Evolutionary conservation across 2,888 invertebrate genomes (phyloP).

Genomic region (Cenopis cana): DNA sequence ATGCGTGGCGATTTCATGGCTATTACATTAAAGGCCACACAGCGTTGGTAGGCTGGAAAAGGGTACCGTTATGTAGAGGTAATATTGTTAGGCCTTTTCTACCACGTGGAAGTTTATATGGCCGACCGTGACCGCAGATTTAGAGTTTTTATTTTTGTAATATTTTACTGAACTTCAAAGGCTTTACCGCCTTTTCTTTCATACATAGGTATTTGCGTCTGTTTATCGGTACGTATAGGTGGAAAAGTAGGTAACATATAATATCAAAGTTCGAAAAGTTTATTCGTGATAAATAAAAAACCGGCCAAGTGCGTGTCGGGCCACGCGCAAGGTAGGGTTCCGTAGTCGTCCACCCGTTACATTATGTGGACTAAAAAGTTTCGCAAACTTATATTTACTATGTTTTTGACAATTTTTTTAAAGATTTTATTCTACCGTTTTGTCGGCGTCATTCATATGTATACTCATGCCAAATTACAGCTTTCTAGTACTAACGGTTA

Average conservation of each 20-base stretch:
- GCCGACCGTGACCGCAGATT: constrained; percentile 40
- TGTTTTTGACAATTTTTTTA: no score
- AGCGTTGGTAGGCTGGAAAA: neutral
- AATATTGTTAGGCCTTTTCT: constrained; percentile 1
- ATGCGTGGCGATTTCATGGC: constrained; percentile 7
- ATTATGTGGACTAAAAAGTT: no score
- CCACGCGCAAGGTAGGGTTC: no score
- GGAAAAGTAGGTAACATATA: neutral
- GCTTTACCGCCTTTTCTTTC: neutral
- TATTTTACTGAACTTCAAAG: neutral
- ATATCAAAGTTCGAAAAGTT: no score
- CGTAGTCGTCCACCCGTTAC: no score
- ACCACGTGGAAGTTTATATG: neutral
- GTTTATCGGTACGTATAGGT: neutral
- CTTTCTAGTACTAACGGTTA: no score
- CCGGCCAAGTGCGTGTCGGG: no score
- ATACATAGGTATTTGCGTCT: neutral
- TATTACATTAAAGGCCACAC: constrained; percentile 4
- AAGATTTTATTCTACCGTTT: no score
- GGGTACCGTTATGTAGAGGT: neutral
- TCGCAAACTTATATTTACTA: no score
- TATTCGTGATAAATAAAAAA: no score
- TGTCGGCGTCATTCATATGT: no score
- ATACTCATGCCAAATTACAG: no score
- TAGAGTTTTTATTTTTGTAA: constrained; percentile 23